These are phyloP conservation scores for Ornithoptera priamus DNA, from an alignment of 2,888 invertebrate genomes.

Conservation along the genomic window DNA sequence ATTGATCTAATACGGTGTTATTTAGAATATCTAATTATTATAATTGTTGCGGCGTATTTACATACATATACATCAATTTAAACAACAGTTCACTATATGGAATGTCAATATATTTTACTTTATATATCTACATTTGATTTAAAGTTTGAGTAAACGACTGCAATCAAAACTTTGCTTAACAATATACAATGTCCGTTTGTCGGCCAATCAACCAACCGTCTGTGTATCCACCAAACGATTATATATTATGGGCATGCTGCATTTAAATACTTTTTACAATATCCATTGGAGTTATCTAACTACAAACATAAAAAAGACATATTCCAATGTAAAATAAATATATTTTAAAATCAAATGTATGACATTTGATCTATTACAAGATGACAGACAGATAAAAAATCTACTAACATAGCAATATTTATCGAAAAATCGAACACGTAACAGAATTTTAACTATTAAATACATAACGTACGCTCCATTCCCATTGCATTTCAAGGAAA, in stretches of 20 bases:
- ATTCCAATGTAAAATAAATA: slow-evolving; percentile 79
- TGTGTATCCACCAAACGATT: slow-evolving; percentile 47
- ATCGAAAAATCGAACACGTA: slow-evolving; percentile 74
- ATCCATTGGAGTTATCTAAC: slow-evolving; percentile 72
- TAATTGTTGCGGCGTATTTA: slow-evolving; percentile 31
- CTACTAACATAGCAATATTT: slow-evolving; percentile 78
- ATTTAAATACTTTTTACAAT: slow-evolving; percentile 58
- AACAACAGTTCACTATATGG: slow-evolving; percentile 77
- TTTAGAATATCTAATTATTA: slow-evolving; percentile 14
- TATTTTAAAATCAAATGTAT: slow-evolving; percentile 80
- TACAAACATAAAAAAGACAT: slow-evolving; percentile 78
- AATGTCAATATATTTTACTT: slow-evolving; percentile 80
- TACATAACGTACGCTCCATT: slow-evolving; percentile 55
- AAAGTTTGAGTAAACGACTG: slow-evolving; percentile 68
- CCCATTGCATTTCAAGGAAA: slow-evolving; percentile 54
- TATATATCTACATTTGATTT: slow-evolving; percentile 75
- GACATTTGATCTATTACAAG: slow-evolving; percentile 76
- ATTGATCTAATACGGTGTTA: slow-evolving; percentile 17
- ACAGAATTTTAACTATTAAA: slow-evolving; percentile 73
- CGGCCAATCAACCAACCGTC: slow-evolving; percentile 40
- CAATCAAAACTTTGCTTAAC: slow-evolving; percentile 69
- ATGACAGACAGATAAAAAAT: slow-evolving; percentile 78
- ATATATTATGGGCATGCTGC: slow-evolving; percentile 52
- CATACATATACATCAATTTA: slow-evolving; percentile 55
- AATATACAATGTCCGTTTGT: slow-evolving; percentile 68